Percentiles rank a stretch among this genome's conserved stretches.
These are phyloP conservation scores for Sussaba pulchella DNA, from an alignment of 2,888 invertebrate genomes.

Conservation along the genomic window DNA sequence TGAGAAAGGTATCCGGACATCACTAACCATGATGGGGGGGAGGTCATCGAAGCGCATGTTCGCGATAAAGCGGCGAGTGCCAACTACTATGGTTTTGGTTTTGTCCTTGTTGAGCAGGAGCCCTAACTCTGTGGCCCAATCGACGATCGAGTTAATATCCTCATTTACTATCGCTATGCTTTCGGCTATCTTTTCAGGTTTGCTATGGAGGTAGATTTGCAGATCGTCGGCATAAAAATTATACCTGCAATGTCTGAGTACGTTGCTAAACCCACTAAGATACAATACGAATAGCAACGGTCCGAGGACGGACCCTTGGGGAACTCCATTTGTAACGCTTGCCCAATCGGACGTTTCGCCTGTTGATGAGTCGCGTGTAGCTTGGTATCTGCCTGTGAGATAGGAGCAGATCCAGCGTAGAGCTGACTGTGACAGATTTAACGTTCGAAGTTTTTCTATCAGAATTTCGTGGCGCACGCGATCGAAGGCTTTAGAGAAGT, in stretches of 20 bases:
- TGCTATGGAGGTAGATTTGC: too few relatives aligned
- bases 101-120: too few relatives aligned
- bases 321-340: constrained; percentile 14
- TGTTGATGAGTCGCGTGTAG: neutral
- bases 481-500: constrained; percentile 76
- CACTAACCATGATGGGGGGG: too few relatives aligned
- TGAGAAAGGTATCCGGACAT: too few relatives aligned
- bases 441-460: constrained; percentile 58
- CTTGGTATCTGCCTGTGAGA: constrained; percentile 20
- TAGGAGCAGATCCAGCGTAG: constrained; percentile 74
- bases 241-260: constrained; percentile 14
- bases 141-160: too few relatives aligned
- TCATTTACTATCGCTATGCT: too few relatives aligned
- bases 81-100: too few relatives aligned
- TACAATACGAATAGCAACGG: constrained; percentile 43
- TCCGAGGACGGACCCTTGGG: constrained; percentile 52
- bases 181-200: too few relatives aligned
- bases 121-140: too few relatives aligned
- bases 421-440: constrained; percentile 83
- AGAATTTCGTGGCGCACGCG: constrained; percentile 67
- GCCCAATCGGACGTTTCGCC: neutral
- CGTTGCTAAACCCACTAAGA: constrained; percentile 20
- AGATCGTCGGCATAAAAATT: too few relatives aligned
- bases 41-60: too few relatives aligned
- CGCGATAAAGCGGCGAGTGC: too few relatives aligned